Evolutionary conservation across 2,797 vertebrate species (phyloP).

Genomic region (Acanthis flammea): DNA sequence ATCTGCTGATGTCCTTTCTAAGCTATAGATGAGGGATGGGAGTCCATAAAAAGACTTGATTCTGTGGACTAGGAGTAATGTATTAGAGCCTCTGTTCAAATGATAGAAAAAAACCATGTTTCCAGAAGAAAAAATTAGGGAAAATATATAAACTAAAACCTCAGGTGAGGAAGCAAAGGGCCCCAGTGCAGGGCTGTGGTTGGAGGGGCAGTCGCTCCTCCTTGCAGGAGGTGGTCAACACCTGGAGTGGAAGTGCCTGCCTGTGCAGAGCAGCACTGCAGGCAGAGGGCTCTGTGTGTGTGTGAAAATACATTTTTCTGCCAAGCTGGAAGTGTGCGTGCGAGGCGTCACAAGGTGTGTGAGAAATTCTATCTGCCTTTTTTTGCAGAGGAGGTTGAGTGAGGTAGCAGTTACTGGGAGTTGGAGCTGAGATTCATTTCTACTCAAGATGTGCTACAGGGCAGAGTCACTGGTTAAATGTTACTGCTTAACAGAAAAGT

Average conservation of each 20-base stretch:
- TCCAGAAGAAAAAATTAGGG: neutral
- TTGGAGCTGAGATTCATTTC: neutral
- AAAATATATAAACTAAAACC: neutral
- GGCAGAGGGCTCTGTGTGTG: neutral
- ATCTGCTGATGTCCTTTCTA: neutral
- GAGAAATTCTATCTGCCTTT: neutral
- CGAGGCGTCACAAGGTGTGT: accelerated
- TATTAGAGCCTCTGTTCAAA: neutral
- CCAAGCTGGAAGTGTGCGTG: neutral
- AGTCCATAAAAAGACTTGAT: neutral
- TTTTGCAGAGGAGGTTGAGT: neutral
- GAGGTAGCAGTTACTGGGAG: neutral
- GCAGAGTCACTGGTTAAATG: neutral
- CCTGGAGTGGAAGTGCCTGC: neutral
- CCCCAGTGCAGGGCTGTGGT: accelerated
- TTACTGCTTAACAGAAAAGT: neutral
- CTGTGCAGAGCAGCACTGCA: accelerated
- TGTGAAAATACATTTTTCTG: neutral
- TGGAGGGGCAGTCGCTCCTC: accelerated
- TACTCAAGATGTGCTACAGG: no score
- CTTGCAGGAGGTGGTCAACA: neutral
- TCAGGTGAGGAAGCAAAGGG: neutral
- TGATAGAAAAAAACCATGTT: accelerated
- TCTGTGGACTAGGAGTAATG: neutral
- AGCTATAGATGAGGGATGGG: neutral